Evolutionary conservation across 2,888 invertebrate genomes (phyloP), one percentile per base, ranked within the genome.

Genomic region (Diarsia mendica): DNA sequence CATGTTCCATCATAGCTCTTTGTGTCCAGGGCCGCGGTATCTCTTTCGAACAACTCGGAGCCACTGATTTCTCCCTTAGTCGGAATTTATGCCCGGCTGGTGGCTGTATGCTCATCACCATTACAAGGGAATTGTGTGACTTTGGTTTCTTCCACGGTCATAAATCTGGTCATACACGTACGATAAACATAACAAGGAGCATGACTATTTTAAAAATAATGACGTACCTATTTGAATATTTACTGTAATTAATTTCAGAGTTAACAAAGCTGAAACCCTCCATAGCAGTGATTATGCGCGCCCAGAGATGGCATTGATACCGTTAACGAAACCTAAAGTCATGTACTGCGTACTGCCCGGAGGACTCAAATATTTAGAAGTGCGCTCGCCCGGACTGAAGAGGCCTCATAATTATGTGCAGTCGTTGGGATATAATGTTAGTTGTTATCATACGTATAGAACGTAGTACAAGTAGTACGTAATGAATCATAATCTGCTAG

Each of bases 361-460:
- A 3, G 96, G 96, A 1, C 92, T 97, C 76, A 95, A 97, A 83
- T 98, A 97, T 87, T 92, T 98, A 53, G 95, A 97, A 55, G 96
- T 98, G 0, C 93, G 95, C 0, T 95, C 97, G 48, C 97, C 98
- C 0, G 98, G 97, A 0, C 92, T 91, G 84, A 95, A 94, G 80
- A 90, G 94, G 1, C 97, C 97, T 0, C 94, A 97, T 75, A 95
- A 97, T 84, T 95, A 96, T 18, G 93, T 97, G 3, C 97, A 97
- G 82, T 91, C 93, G 0, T 85, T 95, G 81, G 77, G 90, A 18
- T 93, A 91, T 81, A 94, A 91, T 80, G 96, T 95, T 77, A 92
- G 94, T 91, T 55, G n/a, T n/a, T 58, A 58, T 8, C 8, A 58
- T 58, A 58, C 28, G 15, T 28, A 13, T 23, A 23, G 1, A n/a